Base-by-base conservation (phyloP, 2,888 invertebrate species). In the Yponomeuta sedellus region DNA sequence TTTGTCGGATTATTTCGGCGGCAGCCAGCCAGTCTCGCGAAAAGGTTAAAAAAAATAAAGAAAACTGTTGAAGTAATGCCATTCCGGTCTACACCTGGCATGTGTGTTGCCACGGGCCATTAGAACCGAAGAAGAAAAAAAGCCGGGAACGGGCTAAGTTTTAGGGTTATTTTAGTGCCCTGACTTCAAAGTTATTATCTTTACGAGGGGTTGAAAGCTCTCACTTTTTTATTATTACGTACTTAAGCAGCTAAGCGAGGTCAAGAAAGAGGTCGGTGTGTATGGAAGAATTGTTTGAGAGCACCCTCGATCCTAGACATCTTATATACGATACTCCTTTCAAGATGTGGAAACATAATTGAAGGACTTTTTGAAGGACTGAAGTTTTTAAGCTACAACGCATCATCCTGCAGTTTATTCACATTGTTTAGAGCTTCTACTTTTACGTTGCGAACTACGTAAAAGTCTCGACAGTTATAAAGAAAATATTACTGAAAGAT, bases 191-290 rank as follows among this genome's bases (percentile, higher is more conserved):
- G 82, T 84, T 85, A 86, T 86, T 86, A 87, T 88, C 85, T 86
- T 86, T 86, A 88, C 81, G 86, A 88, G 85, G 86, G 85, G 84
- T 82, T 87, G 82, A 86, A 83, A 86, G 83, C 84, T 81, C 80
- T 79, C 83, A 80, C 77, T 85, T 86, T 85, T 84, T 81, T 67
- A 83, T 28, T 81, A 80, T 82, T 82, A 79, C 80, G 77, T 74
- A 79, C 79, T 85, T 82, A 82, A 71, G 82, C 77, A 74, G 78
- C 74, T 68, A 76, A 76, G 70, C 76, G 78, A 80, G 63, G 28
- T 61, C 61, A 61, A 34, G 34, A n/a, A 28, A 61, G 25, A 61
- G 16, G 25, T 20, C 25, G 59, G 59, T 10, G 25, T 59, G 10
- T 12, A 59, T 20, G 19, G 3, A 5, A 59, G 16, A 52, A 52